Conservation (phyloP, 2,113 vertebrate species). For the Seriola quinqueradiata region DNA sequence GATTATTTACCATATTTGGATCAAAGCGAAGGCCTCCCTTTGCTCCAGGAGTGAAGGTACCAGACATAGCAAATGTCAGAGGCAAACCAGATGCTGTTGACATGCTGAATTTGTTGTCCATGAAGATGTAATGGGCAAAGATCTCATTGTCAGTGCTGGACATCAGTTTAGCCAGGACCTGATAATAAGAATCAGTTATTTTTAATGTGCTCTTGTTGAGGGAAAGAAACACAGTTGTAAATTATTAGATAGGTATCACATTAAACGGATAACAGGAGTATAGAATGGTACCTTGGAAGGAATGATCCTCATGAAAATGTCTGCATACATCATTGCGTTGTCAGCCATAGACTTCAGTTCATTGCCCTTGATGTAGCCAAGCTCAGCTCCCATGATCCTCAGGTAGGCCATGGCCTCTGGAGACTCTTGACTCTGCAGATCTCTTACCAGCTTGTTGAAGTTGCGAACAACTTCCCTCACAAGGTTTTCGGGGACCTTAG, state of each 20-base stretch:
- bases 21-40: slow-evolving; percentile 83
- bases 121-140: slow-evolving; percentile 94
- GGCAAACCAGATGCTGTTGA: slow-evolving; percentile 91
- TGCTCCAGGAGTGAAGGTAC: slow-evolving; percentile 87
- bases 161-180: slow-evolving; percentile 77
- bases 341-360: slow-evolving; percentile 84
- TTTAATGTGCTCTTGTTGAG: neutral
- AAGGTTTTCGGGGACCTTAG: slow-evolving; percentile 84
- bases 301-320: slow-evolving; percentile 40
- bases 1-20: slow-evolving; percentile 81
- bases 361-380: slow-evolving; percentile 89
- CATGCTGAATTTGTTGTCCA: slow-evolving; percentile 92
- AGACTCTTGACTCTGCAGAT: slow-evolving; percentile 83
- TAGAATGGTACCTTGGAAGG: slow-evolving; percentile 61
- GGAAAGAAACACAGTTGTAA: neutral
- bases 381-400: slow-evolving; percentile 89
- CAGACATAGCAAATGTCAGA: slow-evolving; percentile 89
- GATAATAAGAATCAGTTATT: neutral
- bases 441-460: slow-evolving; percentile 88
- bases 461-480: slow-evolving; percentile 84
- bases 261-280: neutral
- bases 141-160: slow-evolving; percentile 84
- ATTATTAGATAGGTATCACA: neutral
- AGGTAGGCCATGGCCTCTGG: slow-evolving; percentile 93
- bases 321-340: slow-evolving; percentile 57